Evolutionary conservation across 92 coral and sea anemone genomes (phyloP).

Genomic region (Zoanthus sansibaricus): DNA sequence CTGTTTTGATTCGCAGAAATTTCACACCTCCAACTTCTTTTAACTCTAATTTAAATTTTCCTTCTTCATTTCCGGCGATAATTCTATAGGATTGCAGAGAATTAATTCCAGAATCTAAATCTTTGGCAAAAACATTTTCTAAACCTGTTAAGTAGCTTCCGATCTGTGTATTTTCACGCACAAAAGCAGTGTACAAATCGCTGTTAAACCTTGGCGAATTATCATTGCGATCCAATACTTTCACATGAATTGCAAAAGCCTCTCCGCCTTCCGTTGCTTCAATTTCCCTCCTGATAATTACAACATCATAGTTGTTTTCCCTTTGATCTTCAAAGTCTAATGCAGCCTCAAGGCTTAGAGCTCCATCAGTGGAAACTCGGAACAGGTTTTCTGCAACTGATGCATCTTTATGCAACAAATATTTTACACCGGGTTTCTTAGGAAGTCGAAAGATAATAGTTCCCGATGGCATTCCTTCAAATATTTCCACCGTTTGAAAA

Average conservation of each 20-base stretch:
- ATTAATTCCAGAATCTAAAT: conserved; percentile 80
- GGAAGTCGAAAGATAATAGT: conserved; percentile 66
- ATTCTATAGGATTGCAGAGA: conserved; percentile 80
- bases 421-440: conserved; percentile 61
- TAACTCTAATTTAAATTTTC: conserved; percentile 80
- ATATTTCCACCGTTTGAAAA: conserved; percentile 58
- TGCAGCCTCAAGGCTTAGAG: conserved; percentile 78
- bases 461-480: conserved; percentile 87
- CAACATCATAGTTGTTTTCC: conserved; percentile 81
- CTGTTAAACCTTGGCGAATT: conserved; percentile 82
- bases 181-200: conserved; percentile 81
- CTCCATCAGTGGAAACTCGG: conserved; percentile 83
- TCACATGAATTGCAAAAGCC: conserved; percentile 75
- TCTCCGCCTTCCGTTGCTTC: conserved; percentile 66
- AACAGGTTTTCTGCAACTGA: conserved; percentile 73
- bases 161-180: conserved; percentile 71
- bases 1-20: conserved; percentile 84
- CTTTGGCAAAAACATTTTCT: conserved; percentile 86
- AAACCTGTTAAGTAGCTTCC: conserved; percentile 88
- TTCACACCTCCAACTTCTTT: conserved; percentile 78
- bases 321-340: conserved; percentile 90
- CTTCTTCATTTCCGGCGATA: conserved; percentile 89
- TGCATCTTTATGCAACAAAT: conserved; percentile 71
- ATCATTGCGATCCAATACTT: conserved; percentile 84
- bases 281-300: conserved; percentile 79